Evolutionary conservation across 2,113 vertebrate species (phyloP), one percentile per base, ranked within the genome.

Genomic region (Willisornis vidua): DNA sequence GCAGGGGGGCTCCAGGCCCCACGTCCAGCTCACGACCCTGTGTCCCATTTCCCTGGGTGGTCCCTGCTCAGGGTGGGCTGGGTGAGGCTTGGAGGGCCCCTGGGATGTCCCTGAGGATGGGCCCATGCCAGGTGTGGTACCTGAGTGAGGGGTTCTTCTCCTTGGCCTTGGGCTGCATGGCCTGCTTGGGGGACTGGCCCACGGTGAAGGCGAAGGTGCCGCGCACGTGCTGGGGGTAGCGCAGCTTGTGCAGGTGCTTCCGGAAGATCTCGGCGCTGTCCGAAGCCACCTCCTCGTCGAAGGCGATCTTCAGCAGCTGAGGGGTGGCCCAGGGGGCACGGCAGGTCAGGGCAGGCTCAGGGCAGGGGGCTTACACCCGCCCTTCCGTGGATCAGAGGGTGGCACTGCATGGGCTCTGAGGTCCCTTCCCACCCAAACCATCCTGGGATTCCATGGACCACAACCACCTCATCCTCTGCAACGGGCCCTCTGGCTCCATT

Each of bases 61-160:
- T 24, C 19, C 45, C 43, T 1, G 20, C 75, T 10, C 9, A 1
- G 43, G 1, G 33, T 3, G 54, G 31, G 8, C 73, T 18, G 54
- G 37, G 63, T 39, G 49, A 62, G 84, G 59, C 33, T 15, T 58
- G 66, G n/a, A 24, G 90, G 58, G 26, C 22, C 72, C n/a, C 55
- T 15, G 43, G 5, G 4, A 14, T 1, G 18, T 45, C 67, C 6
- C 29, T 1, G 29, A 6, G 68, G 31, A 4, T 0, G 22, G 28
- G 39, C 18, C 1, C 54, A 3, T 0, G 5, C 70, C 85, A 15
- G 4, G 6, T 1, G 67, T 25, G 19, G 97, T 96, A 99, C 99
- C 97, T 99, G 89, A 99, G 97, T 0, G 99, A 99, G 72, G 99
- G 99, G 87, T 99, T 99, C 98, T 99, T 99, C 97, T 99, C 99